phyloP scores from a whole-genome alignment of 2,797 vertebrate species.

The Apogon hyalosoma region DNA sequence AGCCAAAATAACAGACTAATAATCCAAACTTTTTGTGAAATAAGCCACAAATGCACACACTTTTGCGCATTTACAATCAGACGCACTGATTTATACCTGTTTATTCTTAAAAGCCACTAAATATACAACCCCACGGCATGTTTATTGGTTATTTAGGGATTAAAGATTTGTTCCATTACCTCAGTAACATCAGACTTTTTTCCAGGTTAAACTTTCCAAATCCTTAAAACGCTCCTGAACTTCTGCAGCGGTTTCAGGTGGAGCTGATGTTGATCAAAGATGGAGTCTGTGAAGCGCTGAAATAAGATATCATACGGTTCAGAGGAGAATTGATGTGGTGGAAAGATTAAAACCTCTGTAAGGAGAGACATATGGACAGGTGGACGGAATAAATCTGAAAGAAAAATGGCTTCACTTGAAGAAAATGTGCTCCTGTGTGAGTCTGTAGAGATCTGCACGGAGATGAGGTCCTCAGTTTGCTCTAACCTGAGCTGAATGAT shows the following conservation, averaged over 20 bases:
- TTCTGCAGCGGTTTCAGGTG: conserved; percentile 12
- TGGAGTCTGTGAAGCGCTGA: conserved; percentile 41
- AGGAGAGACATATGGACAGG: conserved; percentile 68
- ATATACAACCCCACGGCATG: too few species aligned
- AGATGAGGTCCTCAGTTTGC: conserved; percentile 12
- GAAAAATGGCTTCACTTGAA: conserved; percentile 23
- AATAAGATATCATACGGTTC: conserved; percentile 52
- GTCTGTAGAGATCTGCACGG: conserved; percentile 22
- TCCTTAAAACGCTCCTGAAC: background rate
- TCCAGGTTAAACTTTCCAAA: too few species aligned
- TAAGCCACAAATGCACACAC: too few species aligned
- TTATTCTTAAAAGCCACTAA: too few species aligned
- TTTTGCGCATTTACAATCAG: too few species aligned
- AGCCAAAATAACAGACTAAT: too few species aligned
- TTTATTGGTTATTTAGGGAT: background rate
- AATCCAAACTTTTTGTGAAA: too few species aligned
- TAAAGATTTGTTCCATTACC: background rate
- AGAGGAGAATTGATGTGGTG: conserved; percentile 53
- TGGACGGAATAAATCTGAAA: conserved; percentile 61
- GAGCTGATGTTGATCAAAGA: conserved; percentile 54
- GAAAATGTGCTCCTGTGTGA: conserved; percentile 18
- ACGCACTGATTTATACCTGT: too few species aligned
- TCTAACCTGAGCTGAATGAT: conserved; percentile 1
- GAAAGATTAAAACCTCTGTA: conserved; percentile 60
- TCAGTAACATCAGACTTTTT: background rate